Evolutionary conservation across 2,888 invertebrate genomes (phyloP), one percentile per base, ranked within the genome.

Genomic region (Brassicogethes aeneus): DNA sequence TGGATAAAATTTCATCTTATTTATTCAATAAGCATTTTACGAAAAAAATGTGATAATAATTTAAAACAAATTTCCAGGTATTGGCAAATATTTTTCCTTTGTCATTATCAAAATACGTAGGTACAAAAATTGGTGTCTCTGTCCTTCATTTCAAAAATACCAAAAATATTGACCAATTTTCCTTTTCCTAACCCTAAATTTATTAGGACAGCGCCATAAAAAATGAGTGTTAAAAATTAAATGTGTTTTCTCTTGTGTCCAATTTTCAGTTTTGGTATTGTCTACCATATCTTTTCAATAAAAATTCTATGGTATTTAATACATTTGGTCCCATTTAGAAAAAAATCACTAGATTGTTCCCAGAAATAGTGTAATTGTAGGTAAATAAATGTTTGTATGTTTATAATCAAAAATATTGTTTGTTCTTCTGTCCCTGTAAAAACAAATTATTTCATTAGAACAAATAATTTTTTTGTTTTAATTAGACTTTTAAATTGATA

Each of bases 321-420:
- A 10, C 23, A 10, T 23, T n/a, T n/a, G n/a, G n/a, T n/a, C n/a
- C n/a, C n/a, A n/a, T n/a, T 23, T 23, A 23, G 5, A 7, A 23
- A 23, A 23, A 7, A 5, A 23, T 23, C 10, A 23, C 23, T 23
- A 5, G 23, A 41, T 16, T 37, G 31, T 33, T 5, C 14, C 3
- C 32, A 32, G 12, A 47, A 38, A 47, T 52, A 52, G 48, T 45
- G 45, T 50, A 54, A 54, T 52, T 54, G 51, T 54, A 54, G 54
- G 45, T 54, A 52, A 51, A 50, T 55, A 51, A 53, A 53, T 55
- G 55, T 55, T 53, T 52, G 52, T 51, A 52, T 52, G 53, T 55
- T 52, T 43, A 44, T 44, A 32, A 32, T 45, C 42, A 38, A 39
- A 44, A 47, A 47, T 43, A 43, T 43, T 31, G 40, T 44, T 52